phyloP scores from a whole-genome alignment of 2,888 invertebrate genomes.

The Himalopsyche kuldschensis region DNA sequence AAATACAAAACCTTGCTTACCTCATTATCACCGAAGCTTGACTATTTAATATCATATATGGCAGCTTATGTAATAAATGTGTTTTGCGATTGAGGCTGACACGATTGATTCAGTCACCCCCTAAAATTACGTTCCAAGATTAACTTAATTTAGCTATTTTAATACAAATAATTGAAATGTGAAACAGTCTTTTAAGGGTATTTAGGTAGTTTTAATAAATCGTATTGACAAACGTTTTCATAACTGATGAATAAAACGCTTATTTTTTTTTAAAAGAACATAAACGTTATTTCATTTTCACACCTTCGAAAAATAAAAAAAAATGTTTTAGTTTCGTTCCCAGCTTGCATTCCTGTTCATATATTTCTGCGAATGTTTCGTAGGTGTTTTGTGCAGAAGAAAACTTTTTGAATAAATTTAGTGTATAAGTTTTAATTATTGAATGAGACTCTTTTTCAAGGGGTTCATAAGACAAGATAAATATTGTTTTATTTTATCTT shows the following conservation, averaged over 20 bases:
- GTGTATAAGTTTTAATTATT: conserved; percentile 27
- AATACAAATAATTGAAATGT: no score
- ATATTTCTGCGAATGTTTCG: neutral
- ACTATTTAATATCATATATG: no score
- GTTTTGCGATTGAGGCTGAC: neutral
- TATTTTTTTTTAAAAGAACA: no score
- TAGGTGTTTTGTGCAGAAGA: conserved; percentile 6
- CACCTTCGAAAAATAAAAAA: neutral
- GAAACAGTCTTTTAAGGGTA: no score
- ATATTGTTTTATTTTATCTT: no score
- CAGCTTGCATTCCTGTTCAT: neutral
- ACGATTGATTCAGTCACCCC: no score
- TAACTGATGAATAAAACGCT: no score
- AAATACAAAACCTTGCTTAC: neutral
- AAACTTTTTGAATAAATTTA: conserved; percentile 32
- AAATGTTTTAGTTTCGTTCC: neutral
- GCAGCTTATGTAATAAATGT: neutral
- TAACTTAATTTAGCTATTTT: no score
- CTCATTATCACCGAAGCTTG: neutral
- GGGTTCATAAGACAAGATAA: neutral
- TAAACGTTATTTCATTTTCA: neutral
- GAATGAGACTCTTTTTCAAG: conserved; percentile 15
- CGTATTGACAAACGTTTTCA: no score
- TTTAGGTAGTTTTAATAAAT: no score
- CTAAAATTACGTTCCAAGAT: no score